phyloP scores from a whole-genome alignment of 2,888 invertebrate genomes.

The Capitulum mitella region DNA sequence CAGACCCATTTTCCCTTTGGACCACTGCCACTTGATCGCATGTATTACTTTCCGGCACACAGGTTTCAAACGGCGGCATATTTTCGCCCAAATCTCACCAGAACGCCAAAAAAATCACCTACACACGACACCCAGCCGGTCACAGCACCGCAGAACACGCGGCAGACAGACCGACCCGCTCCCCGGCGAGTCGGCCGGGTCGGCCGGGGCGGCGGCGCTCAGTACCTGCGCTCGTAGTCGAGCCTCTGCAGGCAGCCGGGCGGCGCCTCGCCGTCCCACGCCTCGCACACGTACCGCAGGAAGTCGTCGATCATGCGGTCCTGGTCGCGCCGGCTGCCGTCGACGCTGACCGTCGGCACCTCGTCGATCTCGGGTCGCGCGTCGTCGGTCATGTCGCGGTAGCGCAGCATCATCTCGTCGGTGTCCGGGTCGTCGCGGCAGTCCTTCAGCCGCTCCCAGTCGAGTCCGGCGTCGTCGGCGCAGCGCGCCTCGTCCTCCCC shows the following conservation, averaged over 20 bases:
- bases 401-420: background rate
- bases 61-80: too few relatives aligned
- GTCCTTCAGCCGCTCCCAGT: background rate
- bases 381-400: background rate
- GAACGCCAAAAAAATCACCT: too few relatives aligned
- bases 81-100: too few relatives aligned
- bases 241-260: background rate
- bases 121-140: too few relatives aligned
- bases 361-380: background rate
- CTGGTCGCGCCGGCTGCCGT: background rate
- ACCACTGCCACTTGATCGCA: too few relatives aligned
- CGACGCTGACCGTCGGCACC: constrained; percentile 11
- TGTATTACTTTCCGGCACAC: too few relatives aligned
- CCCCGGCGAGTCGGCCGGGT: too few relatives aligned
- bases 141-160: too few relatives aligned
- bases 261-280: background rate
- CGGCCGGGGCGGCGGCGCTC: too few relatives aligned
- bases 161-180: too few relatives aligned
- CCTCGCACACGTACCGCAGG: background rate
- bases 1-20: too few relatives aligned
- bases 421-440: background rate
- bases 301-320: background rate
- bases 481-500: background rate
- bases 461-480: background rate
- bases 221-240: background rate